Conservation (phyloP, 2,888 invertebrate species). For the Lobophora halterata region DNA sequence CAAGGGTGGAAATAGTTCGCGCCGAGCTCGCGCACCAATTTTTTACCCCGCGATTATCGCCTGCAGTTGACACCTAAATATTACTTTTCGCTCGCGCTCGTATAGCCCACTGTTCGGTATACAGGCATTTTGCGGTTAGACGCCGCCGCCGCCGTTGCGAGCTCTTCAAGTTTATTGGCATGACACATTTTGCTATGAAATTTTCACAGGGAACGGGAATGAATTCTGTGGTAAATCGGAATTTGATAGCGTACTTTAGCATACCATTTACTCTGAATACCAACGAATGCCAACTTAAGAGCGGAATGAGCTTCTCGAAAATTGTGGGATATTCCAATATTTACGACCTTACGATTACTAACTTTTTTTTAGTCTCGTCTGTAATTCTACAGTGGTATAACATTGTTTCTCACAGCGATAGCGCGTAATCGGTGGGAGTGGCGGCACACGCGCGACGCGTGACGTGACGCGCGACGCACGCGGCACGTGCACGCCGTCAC, state of each 20-base stretch:
- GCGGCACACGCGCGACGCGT: conserved; percentile 39
- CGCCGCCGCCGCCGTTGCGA: conserved; percentile 46
- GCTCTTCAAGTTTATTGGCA: conserved; percentile 67
- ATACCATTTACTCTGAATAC: conserved; percentile 23
- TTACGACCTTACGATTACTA: background rate
- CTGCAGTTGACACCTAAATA: conserved; percentile 80
- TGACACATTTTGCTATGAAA: conserved; percentile 53
- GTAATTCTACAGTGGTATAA: conserved; percentile 18
- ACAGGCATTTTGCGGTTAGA: conserved; percentile 64
- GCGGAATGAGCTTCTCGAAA: conserved; percentile 9
- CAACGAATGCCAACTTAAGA: conserved; percentile 19
- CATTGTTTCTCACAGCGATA: conserved; percentile 58
- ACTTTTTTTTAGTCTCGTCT: background rate
- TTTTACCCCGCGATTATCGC: conserved; percentile 78
- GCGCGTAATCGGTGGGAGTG: conserved; percentile 76
- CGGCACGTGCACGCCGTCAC: conserved; percentile 52
- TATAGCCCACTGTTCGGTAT: conserved; percentile 45
- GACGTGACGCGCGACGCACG: conserved; percentile 36
- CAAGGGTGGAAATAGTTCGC: conserved; percentile 74
- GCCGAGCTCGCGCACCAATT: conserved; percentile 56
- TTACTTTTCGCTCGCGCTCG: conserved; percentile 64
- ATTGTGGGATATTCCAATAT: conserved; percentile 3
- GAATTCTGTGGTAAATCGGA: conserved; percentile 37
- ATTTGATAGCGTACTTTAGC: conserved; percentile 29
- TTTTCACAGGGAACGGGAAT: conserved; percentile 43